Evolutionary conservation across 2,113 vertebrate species (phyloP), one percentile per base, ranked within the genome.

Genomic region (Rhea pennata): DNA sequence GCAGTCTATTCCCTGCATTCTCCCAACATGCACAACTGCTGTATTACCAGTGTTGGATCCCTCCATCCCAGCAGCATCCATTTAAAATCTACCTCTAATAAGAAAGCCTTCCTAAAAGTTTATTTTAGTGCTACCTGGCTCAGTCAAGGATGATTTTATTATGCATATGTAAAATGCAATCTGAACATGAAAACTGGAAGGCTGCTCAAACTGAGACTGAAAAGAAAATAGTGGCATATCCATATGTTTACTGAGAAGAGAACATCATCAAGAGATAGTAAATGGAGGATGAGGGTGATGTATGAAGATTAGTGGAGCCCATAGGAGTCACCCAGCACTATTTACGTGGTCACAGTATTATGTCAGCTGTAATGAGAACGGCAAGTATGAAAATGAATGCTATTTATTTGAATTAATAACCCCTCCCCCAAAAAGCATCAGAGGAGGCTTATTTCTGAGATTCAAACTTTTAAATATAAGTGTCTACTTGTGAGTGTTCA

Each of bases 211-310:
- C 1, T 61, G 40, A 88, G 8, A 74, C 0, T 81, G 33, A 40
- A 40, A 74, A 80, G 15, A 3, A 76, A 84, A 56, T 67, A 12
- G 3, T 26, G 26, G 10, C 21, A 56, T 22, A 86, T 59, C 4
- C 27, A 81, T 48, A 75, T 27, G 21, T 82, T 56, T 90, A 19
- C 9, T 92, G 71, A 85, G 46, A 50, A 64, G 9, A 58, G 1
- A 36, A 39, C 23, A 88, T 72, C 4, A 11, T 44, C 44, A 70
- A 4, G 2, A 67, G 14, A 66, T 24, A 29, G 2, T 24, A 64
- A 2, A 10, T 4, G 1, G 1, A 59, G 56, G 56, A 33, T 6
- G 16, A 59, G 56, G 5, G 56, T 59, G 0, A 10, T 20, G 19
- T 16, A 21, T 29, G 26, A 81, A 59, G 10, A 9, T 65, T 31